Base-by-base conservation (phyloP, 1,140 invertebrate species). In the Drosophila santomea region DNA sequence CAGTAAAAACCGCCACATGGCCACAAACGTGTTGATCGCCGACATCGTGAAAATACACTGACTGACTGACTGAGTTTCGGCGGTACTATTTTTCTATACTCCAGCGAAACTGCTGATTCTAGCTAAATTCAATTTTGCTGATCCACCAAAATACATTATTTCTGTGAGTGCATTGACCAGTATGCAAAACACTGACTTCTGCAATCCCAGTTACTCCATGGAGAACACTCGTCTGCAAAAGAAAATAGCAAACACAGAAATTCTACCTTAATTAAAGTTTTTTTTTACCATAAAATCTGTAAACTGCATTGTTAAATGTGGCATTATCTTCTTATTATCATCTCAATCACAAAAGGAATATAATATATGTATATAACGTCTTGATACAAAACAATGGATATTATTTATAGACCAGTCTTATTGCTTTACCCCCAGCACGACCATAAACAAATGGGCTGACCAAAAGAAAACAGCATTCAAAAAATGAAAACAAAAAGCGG, bases 1-100 rank as follows among this genome's bases (percentile, higher is more conserved):
- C 55, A 95, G 90, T 41, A 94, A 92, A 48, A 96, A 95, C 51
- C 95, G 93, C 76, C 89, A 81, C 56, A 88, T 74, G 28, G 92
- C 77, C 50, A 82, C 73, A 2, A 89, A 74, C 8, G 82, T 91
- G 12, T 82, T 86, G 6, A 80, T 39, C 20, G 74, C 58, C 35
- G 78, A 55, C 91, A 92, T 92, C 15, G 39, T 61, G 35, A 32
- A 61, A n/a, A 25, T 12, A 39, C 14, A 50, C 20, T 20, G 20
- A 20, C 20, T 20, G 20, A 72, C 48, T 73, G 56, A 72, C n/a
- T 15, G 17, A 3, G 3, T 25, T n/a, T 38, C 2, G 15, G 2
- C 38, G 28, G 17, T 11, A 23, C 35, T 25, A n/a, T 15, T 7
- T 23, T 12, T 23, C 35, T 10, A 20, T 14, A 38, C 15, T 32